Evolutionary conservation across 2,888 invertebrate species (phyloP), one percentile per base, ranked within the genome.

Genomic region (Amphipyra tragopoginis): DNA sequence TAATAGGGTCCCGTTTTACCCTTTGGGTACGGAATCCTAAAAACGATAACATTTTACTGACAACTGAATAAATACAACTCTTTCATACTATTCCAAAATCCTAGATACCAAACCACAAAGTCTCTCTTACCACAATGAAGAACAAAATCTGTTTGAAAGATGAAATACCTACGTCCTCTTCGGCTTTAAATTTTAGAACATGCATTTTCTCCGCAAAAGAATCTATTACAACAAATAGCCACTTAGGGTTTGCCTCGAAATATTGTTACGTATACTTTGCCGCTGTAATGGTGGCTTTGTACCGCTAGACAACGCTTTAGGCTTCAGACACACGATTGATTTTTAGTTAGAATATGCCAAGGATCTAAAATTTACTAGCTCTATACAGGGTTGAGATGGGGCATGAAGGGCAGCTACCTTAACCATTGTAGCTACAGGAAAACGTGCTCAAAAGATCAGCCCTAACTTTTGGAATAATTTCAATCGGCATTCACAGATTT

Each of bases 161-260:
- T 58, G 59, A 64, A 65, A 72, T 65, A n/a, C n/a, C n/a, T n/a
- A 64, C 55, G 60, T 59, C 66, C 51, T 36, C 13, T 48, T 63
- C 33, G 47, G 47, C 55, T 67, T 67, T 61, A 75, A 65, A 77
- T 72, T 69, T 75, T 66, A 63, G 51, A 69, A 60, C 72, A 66
- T 77, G 79, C 73, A 77, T 76, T 79, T 79, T 79, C 70, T 54
- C 48, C 45, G 60, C 54, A 69, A 79, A 79, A 59, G 76, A 77
- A 77, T 77, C 76, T 79, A 76, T 75, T 76, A 79, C 66, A 73
- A 65, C 66, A 76, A 79, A 77, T 79, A 79, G 79, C 77, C 77
- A 59, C 76, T 72, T 76, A 72, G 70, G 66, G 66, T 72, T 73
- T 59, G 49, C 64, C 54, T 58, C 53, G 60, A 39, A 61, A 73